These are phyloP conservation scores for Teinopalpus imperialis DNA, from an alignment of 2,888 invertebrate species.

Conservation along the genomic window DNA sequence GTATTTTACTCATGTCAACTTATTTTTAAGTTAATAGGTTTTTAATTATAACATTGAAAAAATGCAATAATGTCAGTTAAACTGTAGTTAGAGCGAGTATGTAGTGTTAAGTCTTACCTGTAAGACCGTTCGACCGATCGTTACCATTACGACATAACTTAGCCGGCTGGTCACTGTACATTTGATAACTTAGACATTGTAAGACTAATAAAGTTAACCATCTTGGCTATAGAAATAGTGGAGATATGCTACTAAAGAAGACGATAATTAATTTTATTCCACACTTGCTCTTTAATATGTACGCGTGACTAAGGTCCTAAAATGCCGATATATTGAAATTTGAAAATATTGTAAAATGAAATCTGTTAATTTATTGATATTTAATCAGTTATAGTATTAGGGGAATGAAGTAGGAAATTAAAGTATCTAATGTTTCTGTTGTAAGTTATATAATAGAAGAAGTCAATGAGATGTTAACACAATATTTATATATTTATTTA, in stretches of 20 bases:
- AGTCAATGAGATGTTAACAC: neutral
- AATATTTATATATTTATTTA: slow-evolving; percentile 9
- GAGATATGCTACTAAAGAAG: slow-evolving; percentile 15
- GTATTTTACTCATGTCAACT: too few species aligned
- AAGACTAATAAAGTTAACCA: slow-evolving; percentile 16
- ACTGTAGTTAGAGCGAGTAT: slow-evolving; percentile 41
- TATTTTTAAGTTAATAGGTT: too few species aligned
- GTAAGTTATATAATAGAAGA: slow-evolving; percentile 11
- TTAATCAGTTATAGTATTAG: slow-evolving; percentile 12
- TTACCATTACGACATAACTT: slow-evolving; percentile 16
- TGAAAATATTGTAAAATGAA: neutral
- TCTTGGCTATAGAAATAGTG: slow-evolving; percentile 12
- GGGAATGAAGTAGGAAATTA: neutral
- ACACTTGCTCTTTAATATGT: slow-evolving; percentile 4
- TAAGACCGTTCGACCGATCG: slow-evolving; percentile 3
- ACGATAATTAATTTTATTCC: slow-evolving; percentile 3
- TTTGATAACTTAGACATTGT: too few species aligned
- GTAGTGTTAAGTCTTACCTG: slow-evolving; percentile 16
- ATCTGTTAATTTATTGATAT: slow-evolving; percentile 20
- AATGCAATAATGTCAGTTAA: slow-evolving; percentile 69
- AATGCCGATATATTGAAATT: slow-evolving; percentile 1
- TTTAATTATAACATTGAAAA: too few species aligned
- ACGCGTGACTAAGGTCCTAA: slow-evolving; percentile 18
- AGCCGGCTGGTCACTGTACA: neutral
- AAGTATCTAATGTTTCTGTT: slow-evolving; percentile 10